Base-by-base conservation (phyloP, 2,888 invertebrate genomes). In the Perizoma affinitatum region DNA sequence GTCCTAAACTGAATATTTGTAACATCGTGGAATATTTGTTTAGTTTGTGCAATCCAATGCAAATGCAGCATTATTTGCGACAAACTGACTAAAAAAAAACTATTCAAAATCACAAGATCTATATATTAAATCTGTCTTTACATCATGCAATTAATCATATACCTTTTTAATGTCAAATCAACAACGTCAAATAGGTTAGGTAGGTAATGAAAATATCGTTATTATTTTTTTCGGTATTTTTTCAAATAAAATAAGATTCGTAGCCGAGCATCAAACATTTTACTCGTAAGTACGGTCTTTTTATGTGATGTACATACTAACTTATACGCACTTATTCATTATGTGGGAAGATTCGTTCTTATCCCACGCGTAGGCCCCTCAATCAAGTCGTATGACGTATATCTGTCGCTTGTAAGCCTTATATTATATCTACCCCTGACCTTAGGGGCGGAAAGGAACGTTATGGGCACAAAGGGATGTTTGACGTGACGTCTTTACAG, bases 381-480 rank as follows among this genome's bases (percentile, higher is more conserved):
- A 45, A 53, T 58, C 53, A 55, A 51, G 52, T 61, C 55, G 47
- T 51, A 38, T 34, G 52, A 55, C 51, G 50, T 48, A 48, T 55
- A 55, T 46, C 54, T 46, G 55, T 34, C 51, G 44, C 55, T 33
- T 52, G 48, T 48, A 47, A 36, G 10, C 50, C 53, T 49, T 47
- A 41, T 11, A 45, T 51, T 52, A 52, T 58, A 51, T 50, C 38
- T 33, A 50, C 43, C 66, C 66, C 58, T 60, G 64, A 47, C 61
- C 64, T 44, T 48, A 10, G 8, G 6, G 41, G 6, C 40, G 6
- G 3, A 44, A 44, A 22, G 22, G 11, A 22, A 4, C 10, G 1
- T 2, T 4, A n/a, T 22, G 51, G 49, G 33, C 33, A 33, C 35
- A 8, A 48, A 33, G 42, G 48, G 44, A 11, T 41, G 9, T 22